Evolutionary conservation across 2,113 vertebrate genomes (phyloP).

Genomic region (Aphyosemion australe): DNA sequence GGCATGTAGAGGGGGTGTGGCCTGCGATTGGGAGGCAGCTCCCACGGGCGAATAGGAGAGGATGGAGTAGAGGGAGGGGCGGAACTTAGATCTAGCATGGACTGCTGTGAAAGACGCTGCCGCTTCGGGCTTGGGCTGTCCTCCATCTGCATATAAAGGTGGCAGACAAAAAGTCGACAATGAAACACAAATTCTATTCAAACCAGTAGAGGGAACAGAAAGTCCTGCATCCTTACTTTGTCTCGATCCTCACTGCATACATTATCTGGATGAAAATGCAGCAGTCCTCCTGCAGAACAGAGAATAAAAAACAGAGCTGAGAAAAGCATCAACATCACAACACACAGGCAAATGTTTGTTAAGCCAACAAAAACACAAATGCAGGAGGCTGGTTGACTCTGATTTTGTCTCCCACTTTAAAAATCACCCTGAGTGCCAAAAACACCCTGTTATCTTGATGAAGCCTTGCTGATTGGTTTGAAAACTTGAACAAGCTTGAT

Average conservation of each 20-base stretch:
- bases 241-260: slow-evolving; percentile 73
- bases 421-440: slow-evolving; percentile 3
- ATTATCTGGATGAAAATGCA: slow-evolving; percentile 77
- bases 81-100: slow-evolving; percentile 89
- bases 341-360: slow-evolving; percentile 35
- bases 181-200: slow-evolving; percentile 45
- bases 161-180: slow-evolving; percentile 9
- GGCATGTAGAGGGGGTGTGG: slow-evolving; percentile 94
- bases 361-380: slow-evolving; percentile 35
- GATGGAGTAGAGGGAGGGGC: slow-evolving; percentile 90
- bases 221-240: slow-evolving; percentile 71
- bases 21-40: slow-evolving; percentile 93
- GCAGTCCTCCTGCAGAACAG: slow-evolving; percentile 66
- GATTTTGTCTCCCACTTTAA: slow-evolving; percentile 23
- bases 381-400: slow-evolving; percentile 22
- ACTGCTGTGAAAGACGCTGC: slow-evolving; percentile 92
- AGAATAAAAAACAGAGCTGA: slow-evolving; percentile 35
- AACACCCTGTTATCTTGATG: neutral
- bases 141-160: slow-evolving; percentile 83
- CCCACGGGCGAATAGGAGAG: slow-evolving; percentile 98
- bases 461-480: slow-evolving; percentile 14
- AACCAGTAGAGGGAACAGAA: slow-evolving; percentile 36
- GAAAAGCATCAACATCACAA: slow-evolving; percentile 58
- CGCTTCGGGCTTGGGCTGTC: slow-evolving; percentile 96
- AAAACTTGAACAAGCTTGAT: slow-evolving; percentile 10